Conservation (phyloP, 2,888 invertebrate species). For the Rhorus exstirpatorius region DNA sequence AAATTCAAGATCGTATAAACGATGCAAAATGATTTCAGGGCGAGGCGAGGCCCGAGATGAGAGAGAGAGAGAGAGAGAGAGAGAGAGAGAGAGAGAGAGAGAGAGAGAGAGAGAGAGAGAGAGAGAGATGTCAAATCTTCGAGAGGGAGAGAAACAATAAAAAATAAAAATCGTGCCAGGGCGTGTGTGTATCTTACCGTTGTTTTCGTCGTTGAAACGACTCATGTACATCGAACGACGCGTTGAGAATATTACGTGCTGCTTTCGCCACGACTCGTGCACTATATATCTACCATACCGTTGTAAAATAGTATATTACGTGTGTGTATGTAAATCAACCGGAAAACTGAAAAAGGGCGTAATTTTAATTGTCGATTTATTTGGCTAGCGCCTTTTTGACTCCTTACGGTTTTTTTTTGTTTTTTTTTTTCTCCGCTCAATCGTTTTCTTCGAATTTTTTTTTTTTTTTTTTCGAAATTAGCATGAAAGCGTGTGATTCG, state of each 20-base stretch:
- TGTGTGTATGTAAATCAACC: constrained; percentile 7
- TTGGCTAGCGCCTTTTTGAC: neutral
- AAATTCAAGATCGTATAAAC: constrained; percentile 10
- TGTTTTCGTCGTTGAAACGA: constrained; percentile 48
- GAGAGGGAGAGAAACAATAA: constrained; percentile 15
- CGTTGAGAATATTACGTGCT: constrained; percentile 43
- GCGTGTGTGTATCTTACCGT: constrained; percentile 67
- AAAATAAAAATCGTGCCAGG: constrained; percentile 51
- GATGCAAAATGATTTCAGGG: constrained; percentile 11
- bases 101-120: neutral
- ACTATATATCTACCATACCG: neutral
- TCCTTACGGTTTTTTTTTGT: too few relatives aligned
- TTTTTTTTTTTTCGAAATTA: constrained; percentile 43
- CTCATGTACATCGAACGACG: constrained; percentile 28
- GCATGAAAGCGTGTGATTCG: constrained; percentile 38
- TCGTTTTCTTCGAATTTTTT: constrained; percentile 27
- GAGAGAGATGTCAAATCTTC: constrained; percentile 17
- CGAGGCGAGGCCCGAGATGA: neutral
- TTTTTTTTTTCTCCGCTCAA: constrained; percentile 15
- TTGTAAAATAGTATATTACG: constrained; percentile 11
- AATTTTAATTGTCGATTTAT: neutral
- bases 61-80: too few relatives aligned
- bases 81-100: too few relatives aligned
- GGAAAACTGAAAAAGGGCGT: neutral
- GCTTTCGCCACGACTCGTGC: constrained; percentile 29